Conservation (phyloP, 2,888 invertebrate genomes). For the Tetanocera ferruginea region DNA sequence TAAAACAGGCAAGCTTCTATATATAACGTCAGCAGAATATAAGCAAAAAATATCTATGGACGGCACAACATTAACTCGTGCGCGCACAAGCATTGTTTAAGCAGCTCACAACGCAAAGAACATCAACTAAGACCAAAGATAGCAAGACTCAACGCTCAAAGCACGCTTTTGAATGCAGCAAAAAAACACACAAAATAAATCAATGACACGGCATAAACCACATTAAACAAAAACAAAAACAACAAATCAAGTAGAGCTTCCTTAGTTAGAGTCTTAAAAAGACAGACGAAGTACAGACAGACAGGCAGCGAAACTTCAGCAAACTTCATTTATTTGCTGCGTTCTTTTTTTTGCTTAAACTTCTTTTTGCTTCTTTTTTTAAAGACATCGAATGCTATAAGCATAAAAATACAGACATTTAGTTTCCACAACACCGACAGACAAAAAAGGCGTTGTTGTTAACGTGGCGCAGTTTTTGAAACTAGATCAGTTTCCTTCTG, state of each 20-base stretch:
- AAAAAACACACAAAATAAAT: background rate
- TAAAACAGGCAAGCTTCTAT: background rate
- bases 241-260: no score
- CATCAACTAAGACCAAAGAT: background rate
- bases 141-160: background rate
- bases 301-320: slow-evolving; percentile 1
- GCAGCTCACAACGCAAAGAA: slow-evolving; percentile 18
- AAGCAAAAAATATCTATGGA: slow-evolving; percentile 22
- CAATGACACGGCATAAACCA: background rate
- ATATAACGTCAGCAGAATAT: background rate
- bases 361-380: no score
- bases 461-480: slow-evolving; percentile 13
- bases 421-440: background rate
- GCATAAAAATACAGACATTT: background rate
- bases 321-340: slow-evolving; percentile 26
- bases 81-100: slow-evolving; percentile 20
- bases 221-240: background rate
- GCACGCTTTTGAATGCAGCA: background rate
- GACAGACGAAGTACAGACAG: background rate
- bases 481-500: slow-evolving; percentile 7
- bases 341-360: background rate
- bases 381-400: no score
- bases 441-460: slow-evolving; percentile 23
- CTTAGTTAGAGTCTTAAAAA: no score
- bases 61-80: slow-evolving; percentile 23